These are phyloP conservation scores for Albula glossodonta DNA, from an alignment of 2,113 vertebrate species.

Conservation along the genomic window DNA sequence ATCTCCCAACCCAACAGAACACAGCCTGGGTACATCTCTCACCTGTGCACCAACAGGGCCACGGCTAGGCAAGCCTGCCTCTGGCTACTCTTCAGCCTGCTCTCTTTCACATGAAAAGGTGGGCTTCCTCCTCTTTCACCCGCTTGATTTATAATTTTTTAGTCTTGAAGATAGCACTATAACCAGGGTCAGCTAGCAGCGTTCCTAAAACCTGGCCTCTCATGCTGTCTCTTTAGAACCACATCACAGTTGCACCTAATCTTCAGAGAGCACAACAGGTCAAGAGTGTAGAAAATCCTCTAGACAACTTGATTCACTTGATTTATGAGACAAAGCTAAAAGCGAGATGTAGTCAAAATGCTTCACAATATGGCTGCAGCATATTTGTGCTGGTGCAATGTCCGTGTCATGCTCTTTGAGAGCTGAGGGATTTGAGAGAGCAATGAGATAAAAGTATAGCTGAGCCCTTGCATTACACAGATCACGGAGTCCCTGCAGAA, in stretches of 20 bases:
- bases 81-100: neutral
- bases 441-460: slow-evolving; percentile 12
- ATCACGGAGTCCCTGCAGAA: neutral
- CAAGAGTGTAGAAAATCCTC: neutral
- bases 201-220: neutral
- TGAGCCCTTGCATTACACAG: neutral
- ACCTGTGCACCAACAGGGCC: neutral
- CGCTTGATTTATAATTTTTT: slow-evolving; percentile 13
- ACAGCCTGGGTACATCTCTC: neutral
- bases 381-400: neutral
- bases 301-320: neutral
- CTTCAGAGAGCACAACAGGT: neutral
- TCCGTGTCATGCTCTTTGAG: neutral
- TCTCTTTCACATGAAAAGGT: neutral
- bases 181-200: neutral
- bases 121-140: neutral
- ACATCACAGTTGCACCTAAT: neutral
- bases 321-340: neutral
- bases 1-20: neutral
- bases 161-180: neutral
- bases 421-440: neutral
- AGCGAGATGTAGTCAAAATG: neutral
- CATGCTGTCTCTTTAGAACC: neutral
- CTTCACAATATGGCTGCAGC: neutral
- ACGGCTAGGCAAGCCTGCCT: neutral